These are phyloP conservation scores for Falco berigora DNA, from an alignment of 2,797 vertebrate species.

Conservation along the genomic window DNA sequence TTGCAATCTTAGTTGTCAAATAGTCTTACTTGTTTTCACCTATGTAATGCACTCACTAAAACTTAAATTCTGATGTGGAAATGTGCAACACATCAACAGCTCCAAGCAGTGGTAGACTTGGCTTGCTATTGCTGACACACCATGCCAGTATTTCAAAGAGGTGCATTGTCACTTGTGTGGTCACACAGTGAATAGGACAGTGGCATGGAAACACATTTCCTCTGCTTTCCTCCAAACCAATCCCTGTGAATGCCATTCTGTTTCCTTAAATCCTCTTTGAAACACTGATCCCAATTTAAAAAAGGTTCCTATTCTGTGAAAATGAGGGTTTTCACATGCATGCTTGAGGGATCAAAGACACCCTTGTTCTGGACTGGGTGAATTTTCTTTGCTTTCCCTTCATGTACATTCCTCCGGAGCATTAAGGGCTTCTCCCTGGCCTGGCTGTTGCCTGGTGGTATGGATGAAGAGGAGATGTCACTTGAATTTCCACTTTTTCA, in stretches of 20 bases:
- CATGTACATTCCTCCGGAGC: background rate
- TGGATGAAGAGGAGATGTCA: background rate
- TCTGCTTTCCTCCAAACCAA: accelerated
- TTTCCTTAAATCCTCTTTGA: background rate
- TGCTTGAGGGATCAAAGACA: background rate
- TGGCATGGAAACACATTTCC: accelerated
- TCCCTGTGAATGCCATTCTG: background rate
- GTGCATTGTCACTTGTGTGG: background rate
- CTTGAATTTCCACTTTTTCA: background rate
- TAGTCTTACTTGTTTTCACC: background rate
- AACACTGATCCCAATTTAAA: background rate
- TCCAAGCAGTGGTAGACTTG: background rate
- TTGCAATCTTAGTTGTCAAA: background rate
- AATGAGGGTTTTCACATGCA: background rate
- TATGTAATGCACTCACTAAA: background rate
- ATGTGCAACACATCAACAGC: background rate
- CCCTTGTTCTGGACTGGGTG: background rate
- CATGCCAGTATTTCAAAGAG: background rate
- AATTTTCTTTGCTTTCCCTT: background rate
- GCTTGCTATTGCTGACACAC: background rate
- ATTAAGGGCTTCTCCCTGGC: background rate
- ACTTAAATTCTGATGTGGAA: background rate
- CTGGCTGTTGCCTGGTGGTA: background rate
- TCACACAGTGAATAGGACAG: background rate
- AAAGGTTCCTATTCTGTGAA: background rate